phyloP scores from a whole-genome alignment of 2,113 vertebrate species.

The Grammomys dolichurus region DNA sequence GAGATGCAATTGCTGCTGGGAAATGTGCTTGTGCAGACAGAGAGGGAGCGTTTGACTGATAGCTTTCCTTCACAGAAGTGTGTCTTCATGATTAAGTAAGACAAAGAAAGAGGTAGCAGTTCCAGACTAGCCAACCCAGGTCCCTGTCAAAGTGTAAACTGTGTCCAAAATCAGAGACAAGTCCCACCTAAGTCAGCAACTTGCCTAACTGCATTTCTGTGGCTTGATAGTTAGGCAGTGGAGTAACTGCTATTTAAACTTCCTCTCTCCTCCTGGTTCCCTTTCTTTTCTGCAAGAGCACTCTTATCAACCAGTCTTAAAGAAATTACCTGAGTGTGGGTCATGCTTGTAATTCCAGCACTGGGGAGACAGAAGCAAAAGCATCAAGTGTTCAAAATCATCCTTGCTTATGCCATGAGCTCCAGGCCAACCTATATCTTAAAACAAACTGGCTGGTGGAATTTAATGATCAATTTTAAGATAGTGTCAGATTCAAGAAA shows the following conservation, averaged over 20 bases:
- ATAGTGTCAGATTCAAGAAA: rapidly evolving
- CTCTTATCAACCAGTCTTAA: neutral
- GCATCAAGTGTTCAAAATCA: neutral
- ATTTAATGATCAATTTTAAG: neutral
- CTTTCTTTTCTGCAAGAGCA: neutral
- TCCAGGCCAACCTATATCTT: neutral
- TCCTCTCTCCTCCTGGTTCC: neutral
- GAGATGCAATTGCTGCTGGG: slow-evolving; percentile 36
- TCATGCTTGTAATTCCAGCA: neutral
- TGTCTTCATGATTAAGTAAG: slow-evolving; percentile 4
- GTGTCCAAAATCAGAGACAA: neutral
- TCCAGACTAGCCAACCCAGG: neutral
- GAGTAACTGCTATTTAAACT: neutral
- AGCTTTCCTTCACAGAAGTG: slow-evolving; percentile 11
- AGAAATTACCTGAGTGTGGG: neutral
- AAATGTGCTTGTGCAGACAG: slow-evolving; percentile 53
- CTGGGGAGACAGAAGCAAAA: neutral
- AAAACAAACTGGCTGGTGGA: neutral
- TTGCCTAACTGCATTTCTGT: neutral
- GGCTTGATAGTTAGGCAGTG: neutral
- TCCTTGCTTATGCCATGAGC: neutral
- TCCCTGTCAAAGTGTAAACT: neutral
- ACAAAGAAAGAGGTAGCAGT: slow-evolving; percentile 44
- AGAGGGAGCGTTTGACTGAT: slow-evolving; percentile 4
- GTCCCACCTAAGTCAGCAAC: neutral